A percentile compares a stretch with the other conserved stretches of the same genome.
phyloP scores from a whole-genome alignment of 53 echinoderm and acorn worm species.

The Arbacia lixula region DNA sequence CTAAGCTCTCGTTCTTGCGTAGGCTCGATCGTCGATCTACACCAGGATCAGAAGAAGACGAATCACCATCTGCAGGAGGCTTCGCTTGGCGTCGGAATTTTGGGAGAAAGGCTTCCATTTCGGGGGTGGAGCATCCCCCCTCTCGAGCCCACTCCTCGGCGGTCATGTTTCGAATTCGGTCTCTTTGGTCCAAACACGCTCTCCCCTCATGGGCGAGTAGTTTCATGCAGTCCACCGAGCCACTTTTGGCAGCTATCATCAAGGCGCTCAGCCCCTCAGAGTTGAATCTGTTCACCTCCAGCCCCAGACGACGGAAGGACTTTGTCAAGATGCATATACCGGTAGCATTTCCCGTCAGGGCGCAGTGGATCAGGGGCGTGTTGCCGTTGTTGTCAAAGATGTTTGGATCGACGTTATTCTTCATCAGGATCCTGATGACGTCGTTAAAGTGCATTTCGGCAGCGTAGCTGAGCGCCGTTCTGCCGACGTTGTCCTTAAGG shows the following conservation, averaged over 20 bases:
- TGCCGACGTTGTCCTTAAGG: conserved; percentile 77
- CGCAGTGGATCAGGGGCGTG: conserved; percentile 88
- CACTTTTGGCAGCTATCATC: conserved; percentile 75
- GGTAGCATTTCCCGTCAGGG: conserved; percentile 71
- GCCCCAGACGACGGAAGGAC: conserved; percentile 84
- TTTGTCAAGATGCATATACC: conserved; percentile 75
- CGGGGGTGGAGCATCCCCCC: conserved; percentile 71
- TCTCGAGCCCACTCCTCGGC: conserved; percentile 94
- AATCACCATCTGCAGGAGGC: conserved; percentile 13
- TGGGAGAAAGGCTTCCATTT: conserved; percentile 66
- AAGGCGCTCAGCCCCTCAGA: conserved; percentile 87
- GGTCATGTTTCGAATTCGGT: conserved; percentile 78
- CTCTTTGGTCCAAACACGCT: conserved; percentile 75
- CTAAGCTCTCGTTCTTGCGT: conserved; percentile 39
- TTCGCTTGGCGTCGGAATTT: conserved; percentile 56
- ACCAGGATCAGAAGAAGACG: neutral
- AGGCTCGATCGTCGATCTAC: neutral
- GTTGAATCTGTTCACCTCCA: conserved; percentile 87
- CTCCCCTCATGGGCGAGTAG: conserved; percentile 79
- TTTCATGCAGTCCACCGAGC: conserved; percentile 75
- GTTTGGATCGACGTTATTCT: conserved; percentile 94
- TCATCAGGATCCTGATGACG: conserved; percentile 70
- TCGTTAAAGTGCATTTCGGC: conserved; percentile 82
- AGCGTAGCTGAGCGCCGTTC: conserved; percentile 90
- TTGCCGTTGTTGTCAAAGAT: conserved; percentile 90